Evolutionary conservation across 2,113 vertebrate species (phyloP).

Genomic region (Regulus satrapa): DNA sequence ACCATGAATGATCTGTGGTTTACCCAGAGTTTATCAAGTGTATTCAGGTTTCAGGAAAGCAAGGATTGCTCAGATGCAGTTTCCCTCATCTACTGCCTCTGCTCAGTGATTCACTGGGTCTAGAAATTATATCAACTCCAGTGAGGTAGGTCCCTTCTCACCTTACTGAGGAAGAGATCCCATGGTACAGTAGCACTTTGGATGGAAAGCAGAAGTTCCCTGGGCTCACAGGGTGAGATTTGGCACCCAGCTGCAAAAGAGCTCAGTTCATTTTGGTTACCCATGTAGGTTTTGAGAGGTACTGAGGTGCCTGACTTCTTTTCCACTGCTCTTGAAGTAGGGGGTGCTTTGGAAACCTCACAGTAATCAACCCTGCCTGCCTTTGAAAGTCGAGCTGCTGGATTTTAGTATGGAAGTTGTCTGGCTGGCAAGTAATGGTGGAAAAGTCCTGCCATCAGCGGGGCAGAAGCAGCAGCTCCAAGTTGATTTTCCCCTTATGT

Average conservation of each 20-base stretch:
- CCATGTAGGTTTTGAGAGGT: neutral
- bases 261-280: neutral
- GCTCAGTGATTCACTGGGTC: neutral
- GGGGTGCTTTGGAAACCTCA: neutral
- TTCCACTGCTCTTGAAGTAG: neutral
- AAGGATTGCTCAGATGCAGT: neutral
- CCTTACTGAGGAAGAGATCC: neutral
- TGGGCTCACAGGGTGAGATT: neutral
- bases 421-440: neutral
- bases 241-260: accelerated
- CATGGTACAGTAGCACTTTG: neutral
- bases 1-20: neutral
- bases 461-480: neutral
- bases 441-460: neutral
- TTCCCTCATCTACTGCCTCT: neutral
- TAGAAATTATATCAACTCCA: neutral
- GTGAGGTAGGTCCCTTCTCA: neutral
- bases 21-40: neutral
- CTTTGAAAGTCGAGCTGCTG: neutral
- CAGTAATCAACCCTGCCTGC: neutral
- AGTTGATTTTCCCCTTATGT: neutral
- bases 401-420: neutral
- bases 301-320: neutral
- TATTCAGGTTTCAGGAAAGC: neutral
- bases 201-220: neutral